Evolutionary conservation across 2,888 invertebrate genomes (phyloP), one percentile per base, ranked within the genome.

Genomic region (Eumacrocentrus americanus): DNA sequence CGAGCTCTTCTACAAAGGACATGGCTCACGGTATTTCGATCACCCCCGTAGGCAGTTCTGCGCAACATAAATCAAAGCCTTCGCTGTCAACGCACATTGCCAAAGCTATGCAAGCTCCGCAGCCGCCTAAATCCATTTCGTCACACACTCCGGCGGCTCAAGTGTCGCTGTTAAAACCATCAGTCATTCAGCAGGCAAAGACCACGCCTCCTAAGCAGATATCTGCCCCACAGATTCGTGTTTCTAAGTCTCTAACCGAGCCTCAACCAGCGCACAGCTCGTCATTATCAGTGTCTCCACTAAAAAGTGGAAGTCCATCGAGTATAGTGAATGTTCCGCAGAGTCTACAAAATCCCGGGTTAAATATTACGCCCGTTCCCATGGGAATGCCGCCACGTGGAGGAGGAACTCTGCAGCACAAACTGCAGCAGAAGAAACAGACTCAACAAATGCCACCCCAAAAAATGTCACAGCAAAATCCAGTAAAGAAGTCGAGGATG

Each of bases 11-110:
- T 12, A 72, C 80, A 7, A 82, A 82, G 63, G 84, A 84, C 34
- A 78, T 83, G 14, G 84, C 84, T 0, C 59, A 59, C 20, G 82
- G 79, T 60, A 81, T 85, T 62, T 84, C 85, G 0, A 84, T 79
- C 59, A 79, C 79, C 0, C 79, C 80, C 1, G 75, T 77, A 1
- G 67, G 62, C 37, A 58, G 38, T 23, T 9, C 12, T 6, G n/a
- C n/a, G 61, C 68, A 46, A 44, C 64, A 44, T 9, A 77, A 75
- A 47, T 62, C 57, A 2, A 77, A 76, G 57, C 50, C 57, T 7
- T 38, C 68, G 3, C 34, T 69, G n/a, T 58, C 71, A 2, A 59
- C 68, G 1, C 71, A 72, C 29, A 60, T 70, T 40, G 57, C 70
- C 0, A 76, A 76, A 38, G 58, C 69, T 1, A 55, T 69, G 23